Percentiles rank a stretch among this genome's conserved stretches.
phyloP scores from a whole-genome alignment of 2,113 vertebrate genomes.

The Theristicus caerulescens region DNA sequence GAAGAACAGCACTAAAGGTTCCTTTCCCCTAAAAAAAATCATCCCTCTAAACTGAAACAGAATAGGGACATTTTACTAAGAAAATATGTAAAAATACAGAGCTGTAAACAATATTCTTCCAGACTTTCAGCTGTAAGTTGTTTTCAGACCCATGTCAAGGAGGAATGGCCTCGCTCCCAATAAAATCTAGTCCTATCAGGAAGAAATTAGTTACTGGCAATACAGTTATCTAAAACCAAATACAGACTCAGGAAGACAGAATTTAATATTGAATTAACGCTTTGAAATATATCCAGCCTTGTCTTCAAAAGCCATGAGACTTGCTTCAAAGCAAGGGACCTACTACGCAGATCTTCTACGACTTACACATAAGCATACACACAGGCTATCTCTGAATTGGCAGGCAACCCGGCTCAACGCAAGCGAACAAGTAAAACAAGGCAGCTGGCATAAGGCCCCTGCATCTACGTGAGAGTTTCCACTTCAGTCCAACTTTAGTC shows the following conservation, averaged over 20 bases:
- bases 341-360: not conserved
- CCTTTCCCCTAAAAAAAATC: not conserved
- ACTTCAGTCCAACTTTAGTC: not conserved
- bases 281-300: not conserved
- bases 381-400: not conserved
- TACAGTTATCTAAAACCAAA: not conserved
- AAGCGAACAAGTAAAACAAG: not conserved
- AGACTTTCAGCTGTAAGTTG: not conserved
- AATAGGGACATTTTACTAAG: not conserved
- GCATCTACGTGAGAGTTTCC: not conserved
- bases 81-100: not conserved
- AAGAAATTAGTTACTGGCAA: not conserved
- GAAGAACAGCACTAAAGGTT: not conserved
- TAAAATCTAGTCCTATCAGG: not conserved
- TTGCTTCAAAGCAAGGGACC: not conserved
- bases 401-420: not conserved
- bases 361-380: not conserved
- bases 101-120: not conserved
- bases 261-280: not conserved
- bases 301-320: not conserved
- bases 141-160: not conserved
- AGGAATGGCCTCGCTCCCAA: not conserved
- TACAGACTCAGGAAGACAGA: not conserved
- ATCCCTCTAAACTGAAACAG: not conserved
- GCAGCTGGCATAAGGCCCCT: not conserved